Evolutionary conservation across 2,797 vertebrate genomes (phyloP).

Genomic region (Gymnocypris eckloni): DNA sequence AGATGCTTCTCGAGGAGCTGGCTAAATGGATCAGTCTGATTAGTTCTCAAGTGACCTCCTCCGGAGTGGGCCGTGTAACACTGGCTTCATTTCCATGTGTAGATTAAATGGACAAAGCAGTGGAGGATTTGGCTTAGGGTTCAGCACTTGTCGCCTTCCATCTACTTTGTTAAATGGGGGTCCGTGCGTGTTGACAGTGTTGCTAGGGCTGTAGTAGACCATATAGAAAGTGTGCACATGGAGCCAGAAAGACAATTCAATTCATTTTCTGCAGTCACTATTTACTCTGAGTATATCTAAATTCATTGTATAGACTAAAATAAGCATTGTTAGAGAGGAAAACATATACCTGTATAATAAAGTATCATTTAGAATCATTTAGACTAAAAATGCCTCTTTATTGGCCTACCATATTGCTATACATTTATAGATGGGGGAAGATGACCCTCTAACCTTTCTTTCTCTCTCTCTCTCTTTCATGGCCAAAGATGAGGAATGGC

Average conservation of each 20-base stretch:
- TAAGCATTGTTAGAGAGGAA: background rate
- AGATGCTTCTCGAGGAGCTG: constrained; percentile 64
- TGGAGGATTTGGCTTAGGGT: constrained; percentile 69
- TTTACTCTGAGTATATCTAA: background rate
- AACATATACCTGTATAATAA: constrained; percentile 43
- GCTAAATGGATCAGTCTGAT: constrained; percentile 73
- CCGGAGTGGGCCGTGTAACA: constrained; percentile 60
- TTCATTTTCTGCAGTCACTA: constrained; percentile 25
- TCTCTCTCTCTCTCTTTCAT: too few species aligned
- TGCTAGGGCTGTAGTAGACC: constrained; percentile 1
- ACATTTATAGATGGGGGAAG: background rate
- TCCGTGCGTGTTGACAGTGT: constrained; percentile 2
- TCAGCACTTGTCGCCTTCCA: constrained; percentile 71
- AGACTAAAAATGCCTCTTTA: constrained; percentile 38
- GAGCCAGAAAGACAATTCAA: constrained; percentile 17
- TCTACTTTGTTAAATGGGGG: constrained; percentile 72
- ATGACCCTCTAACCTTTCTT: background rate
- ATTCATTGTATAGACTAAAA: constrained; percentile 7
- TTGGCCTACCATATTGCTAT: background rate
- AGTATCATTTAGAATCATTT: background rate
- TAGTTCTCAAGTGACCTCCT: constrained; percentile 71
- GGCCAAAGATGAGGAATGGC: background rate
- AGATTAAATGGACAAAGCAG: constrained; percentile 75
- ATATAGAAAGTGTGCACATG: constrained; percentile 3
- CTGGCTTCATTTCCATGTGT: constrained; percentile 74